Evolutionary conservation across 2,113 vertebrate genomes (phyloP).

Genomic region (Rafetus swinhoei): DNA sequence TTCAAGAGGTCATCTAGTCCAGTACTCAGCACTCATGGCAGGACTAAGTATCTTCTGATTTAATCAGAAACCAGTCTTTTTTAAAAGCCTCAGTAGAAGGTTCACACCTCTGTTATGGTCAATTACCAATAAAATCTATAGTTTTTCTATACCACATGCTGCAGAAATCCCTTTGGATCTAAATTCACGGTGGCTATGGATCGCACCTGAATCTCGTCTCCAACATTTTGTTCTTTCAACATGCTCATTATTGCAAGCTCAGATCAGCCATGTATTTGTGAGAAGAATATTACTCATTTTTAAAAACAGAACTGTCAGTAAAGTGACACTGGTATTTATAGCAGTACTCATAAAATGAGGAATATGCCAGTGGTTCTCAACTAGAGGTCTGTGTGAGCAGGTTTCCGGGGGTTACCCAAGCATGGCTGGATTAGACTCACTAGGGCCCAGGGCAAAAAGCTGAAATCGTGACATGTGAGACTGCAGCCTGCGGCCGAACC

Average conservation of each 20-base stretch:
- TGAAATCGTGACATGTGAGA: too few species aligned
- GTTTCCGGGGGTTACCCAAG: too few species aligned
- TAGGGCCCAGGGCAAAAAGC: too few species aligned
- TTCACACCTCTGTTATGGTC: neutral
- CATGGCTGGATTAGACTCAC: too few species aligned
- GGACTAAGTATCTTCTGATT: neutral
- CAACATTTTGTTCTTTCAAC: neutral
- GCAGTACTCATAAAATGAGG: neutral
- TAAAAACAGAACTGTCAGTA: neutral
- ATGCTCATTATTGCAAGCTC: neutral
- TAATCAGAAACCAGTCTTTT: neutral
- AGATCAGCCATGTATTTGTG: neutral
- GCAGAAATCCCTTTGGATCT: neutral
- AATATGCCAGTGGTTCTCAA: too few species aligned
- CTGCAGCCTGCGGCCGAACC: too few species aligned
- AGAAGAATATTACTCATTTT: neutral
- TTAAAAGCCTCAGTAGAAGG: neutral
- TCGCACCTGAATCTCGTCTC: rapidly evolving
- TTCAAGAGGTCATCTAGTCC: too few species aligned
- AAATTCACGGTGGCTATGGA: neutral
- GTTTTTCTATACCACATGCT: neutral
- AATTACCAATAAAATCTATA: neutral
- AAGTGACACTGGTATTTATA: neutral
- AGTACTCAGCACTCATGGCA: too few species aligned
- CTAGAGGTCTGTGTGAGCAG: too few species aligned